Conservation (phyloP, 2,888 invertebrate genomes). For the Resseliella maxima region DNA sequence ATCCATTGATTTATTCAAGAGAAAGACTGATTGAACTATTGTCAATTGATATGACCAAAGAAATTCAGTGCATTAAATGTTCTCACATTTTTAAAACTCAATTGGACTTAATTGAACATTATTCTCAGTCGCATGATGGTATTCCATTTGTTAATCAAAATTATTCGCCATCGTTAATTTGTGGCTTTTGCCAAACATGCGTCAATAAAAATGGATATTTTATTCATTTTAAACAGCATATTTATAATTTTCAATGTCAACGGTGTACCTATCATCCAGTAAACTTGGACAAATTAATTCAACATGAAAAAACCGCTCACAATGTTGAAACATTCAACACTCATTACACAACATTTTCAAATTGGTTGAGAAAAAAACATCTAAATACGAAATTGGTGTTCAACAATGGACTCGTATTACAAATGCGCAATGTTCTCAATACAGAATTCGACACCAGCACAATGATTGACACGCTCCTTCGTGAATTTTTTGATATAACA, state of each 20-base stretch:
- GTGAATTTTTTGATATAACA: neutral
- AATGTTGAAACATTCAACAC: neutral
- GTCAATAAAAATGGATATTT: neutral
- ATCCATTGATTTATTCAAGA: neutral
- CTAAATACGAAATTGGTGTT: neutral
- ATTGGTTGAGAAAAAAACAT: neutral
- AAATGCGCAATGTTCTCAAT: neutral
- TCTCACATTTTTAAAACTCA: neutral
- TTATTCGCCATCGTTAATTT: neutral
- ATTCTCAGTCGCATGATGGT: neutral
- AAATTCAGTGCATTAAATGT: neutral
- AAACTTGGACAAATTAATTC: neutral
- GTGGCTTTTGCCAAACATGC: neutral
- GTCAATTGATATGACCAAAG: neutral
- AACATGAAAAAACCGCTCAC: neutral
- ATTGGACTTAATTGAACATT: neutral
- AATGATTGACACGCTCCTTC: neutral
- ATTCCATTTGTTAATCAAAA: neutral
- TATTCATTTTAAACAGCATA: neutral
- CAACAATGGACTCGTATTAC: neutral
- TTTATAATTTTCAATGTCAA: neutral
- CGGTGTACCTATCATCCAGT: neutral
- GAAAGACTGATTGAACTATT: neutral
- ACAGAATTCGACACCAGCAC: neutral
- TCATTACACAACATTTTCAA: neutral